phyloP scores from a whole-genome alignment of 2,113 vertebrate genomes.

The Dicrurus megarhynchus region DNA sequence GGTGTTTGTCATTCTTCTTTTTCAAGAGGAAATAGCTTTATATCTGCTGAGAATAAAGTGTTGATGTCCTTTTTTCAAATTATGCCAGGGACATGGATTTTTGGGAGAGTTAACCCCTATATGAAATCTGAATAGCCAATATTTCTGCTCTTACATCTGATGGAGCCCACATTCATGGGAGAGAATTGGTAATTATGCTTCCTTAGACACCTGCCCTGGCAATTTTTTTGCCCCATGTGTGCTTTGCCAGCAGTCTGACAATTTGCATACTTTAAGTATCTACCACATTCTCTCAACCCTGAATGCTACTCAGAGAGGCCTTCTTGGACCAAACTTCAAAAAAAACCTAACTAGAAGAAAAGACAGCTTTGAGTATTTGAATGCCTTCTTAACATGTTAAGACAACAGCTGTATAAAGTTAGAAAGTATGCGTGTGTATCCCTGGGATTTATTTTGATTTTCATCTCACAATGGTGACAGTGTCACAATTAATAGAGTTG shows the following conservation, averaged over 20 bases:
- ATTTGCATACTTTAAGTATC: background rate
- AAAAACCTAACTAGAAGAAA: background rate
- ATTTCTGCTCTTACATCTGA: background rate
- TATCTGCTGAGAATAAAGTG: background rate
- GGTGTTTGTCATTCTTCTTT: conserved; percentile 28
- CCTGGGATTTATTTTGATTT: background rate
- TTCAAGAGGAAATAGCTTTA: conserved; percentile 21
- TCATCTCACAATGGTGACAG: too few relatives aligned
- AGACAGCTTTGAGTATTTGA: background rate
- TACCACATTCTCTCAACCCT: background rate
- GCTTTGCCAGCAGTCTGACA: background rate
- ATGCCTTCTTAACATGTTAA: background rate
- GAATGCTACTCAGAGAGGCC: background rate
- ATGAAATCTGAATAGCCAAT: background rate
- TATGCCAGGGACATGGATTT: background rate
- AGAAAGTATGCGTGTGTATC: background rate
- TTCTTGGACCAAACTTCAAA: background rate
- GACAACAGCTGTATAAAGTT: background rate
- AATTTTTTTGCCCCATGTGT: background rate
- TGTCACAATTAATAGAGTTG: background rate
- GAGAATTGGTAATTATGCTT: background rate
- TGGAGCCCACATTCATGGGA: background rate
- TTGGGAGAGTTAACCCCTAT: background rate
- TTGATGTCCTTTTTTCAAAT: background rate
- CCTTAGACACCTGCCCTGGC: background rate